Base-by-base conservation (phyloP, 1,140 invertebrate species). In the Drosophila sucinea region DNA sequence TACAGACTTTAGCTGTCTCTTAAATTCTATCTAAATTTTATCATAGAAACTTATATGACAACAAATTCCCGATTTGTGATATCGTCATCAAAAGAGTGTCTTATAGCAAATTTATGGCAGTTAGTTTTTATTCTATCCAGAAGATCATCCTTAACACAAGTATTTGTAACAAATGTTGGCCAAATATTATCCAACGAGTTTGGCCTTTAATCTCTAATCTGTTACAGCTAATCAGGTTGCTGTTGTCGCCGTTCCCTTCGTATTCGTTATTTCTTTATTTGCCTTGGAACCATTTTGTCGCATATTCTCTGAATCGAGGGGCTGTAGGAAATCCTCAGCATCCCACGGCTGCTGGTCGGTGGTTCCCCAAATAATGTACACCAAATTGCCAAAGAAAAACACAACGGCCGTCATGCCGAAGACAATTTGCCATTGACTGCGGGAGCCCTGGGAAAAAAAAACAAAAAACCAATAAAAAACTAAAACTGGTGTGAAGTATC, bases 331-430 rank as follows among this genome's bases (percentile, higher is more conserved):
- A 57, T 91, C 86, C 10, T 63, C 81, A 7, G 95, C 94, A 79
- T 96, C 95, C 95, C 96, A 96, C 0, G 93, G 84, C 79, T 96
- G 95, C 41, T 93, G 92, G 33, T 94, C 92, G 0, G 93, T 94
- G 0, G 94, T 94, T 7, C 95, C 94, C 87, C 95, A 96, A 17
- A 96, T 78, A 29, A 96, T 69, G 81, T 96, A 97, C 35, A 95
- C 92, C 4, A 96, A 81, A 75, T 95, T 96, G 6, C 95, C 95
- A 30, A 95, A 75, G 51, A 95, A 92, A 74, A 96, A 96, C 4
- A 97, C 92, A 11, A 92, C 93, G 23, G 95, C 94, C 1, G 96
- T 94, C 41, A 96, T 93, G 73, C 94, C 95, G 84, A 97, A 97
- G 1, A 97, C 95, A 54, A 94, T 94, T 75, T 94, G 94, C 97